Percentiles rank a stretch among this genome's conserved stretches.
Evolutionary conservation across 2,113 vertebrate species (phyloP).

Genomic region (Campylorhamphus procurvoides): DNA sequence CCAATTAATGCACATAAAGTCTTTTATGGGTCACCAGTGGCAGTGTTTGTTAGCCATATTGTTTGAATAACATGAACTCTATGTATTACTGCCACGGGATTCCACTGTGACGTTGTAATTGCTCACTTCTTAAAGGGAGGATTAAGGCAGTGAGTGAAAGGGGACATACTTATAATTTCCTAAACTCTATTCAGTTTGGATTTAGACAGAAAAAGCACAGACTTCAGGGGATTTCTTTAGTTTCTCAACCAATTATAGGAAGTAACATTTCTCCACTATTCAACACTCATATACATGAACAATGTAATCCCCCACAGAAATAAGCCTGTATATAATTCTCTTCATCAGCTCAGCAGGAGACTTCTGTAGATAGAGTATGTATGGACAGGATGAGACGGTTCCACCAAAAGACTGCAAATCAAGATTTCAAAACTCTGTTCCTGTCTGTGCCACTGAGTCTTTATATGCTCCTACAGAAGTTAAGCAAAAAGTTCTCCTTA

Average conservation of each 20-base stretch:
- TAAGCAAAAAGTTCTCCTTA: neutral
- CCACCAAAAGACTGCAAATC: neutral
- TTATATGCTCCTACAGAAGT: neutral
- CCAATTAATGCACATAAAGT: neutral
- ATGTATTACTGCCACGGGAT: neutral
- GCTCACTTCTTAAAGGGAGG: neutral
- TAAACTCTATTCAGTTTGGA: slow-evolving; percentile 16
- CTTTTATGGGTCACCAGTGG: neutral
- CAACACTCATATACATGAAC: neutral
- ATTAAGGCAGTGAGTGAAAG: slow-evolving; percentile 35
- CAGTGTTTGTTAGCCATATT: neutral
- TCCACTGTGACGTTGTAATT: slow-evolving; percentile 18
- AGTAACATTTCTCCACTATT: slow-evolving; percentile 6
- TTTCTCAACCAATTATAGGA: neutral
- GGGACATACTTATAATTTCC: slow-evolving; percentile 10
- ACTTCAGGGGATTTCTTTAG: slow-evolving; percentile 23
- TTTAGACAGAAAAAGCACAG: slow-evolving; percentile 36
- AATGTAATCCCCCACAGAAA: neutral
- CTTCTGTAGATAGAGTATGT: neutral
- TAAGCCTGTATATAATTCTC: neutral
- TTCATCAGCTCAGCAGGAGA: neutral
- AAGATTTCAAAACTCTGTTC: neutral
- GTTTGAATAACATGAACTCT: neutral
- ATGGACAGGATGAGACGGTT: neutral
- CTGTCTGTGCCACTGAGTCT: neutral